phyloP scores from a whole-genome alignment of 2,797 vertebrate species.

The Rachycentron canadum region DNA sequence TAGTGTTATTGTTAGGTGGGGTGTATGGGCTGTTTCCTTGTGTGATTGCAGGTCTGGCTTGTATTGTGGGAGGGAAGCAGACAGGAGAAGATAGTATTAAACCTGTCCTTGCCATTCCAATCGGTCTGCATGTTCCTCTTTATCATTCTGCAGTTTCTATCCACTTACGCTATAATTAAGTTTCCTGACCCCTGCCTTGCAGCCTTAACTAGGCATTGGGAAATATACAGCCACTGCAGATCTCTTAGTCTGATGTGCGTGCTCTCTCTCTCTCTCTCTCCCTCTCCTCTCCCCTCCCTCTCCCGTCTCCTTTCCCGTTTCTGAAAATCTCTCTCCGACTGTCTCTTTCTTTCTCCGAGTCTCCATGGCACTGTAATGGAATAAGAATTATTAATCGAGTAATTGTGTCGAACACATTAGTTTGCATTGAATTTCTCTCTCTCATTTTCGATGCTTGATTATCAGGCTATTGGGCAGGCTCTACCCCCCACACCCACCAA shows the following conservation, averaged over 20 bases:
- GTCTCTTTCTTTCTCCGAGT: constrained; percentile 70
- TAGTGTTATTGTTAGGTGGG: constrained; percentile 88
- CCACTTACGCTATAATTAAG: constrained; percentile 99
- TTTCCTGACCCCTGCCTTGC: constrained; percentile 97
- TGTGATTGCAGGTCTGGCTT: constrained; percentile 90
- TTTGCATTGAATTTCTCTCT: constrained; percentile 93
- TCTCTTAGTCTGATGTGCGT: constrained; percentile 92
- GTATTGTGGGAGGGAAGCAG: constrained; percentile 94
- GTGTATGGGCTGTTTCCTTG: constrained; percentile 81
- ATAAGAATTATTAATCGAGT: constrained; percentile 98
- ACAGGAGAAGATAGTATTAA: constrained; percentile 97
- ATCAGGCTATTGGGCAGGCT: constrained; percentile 84
- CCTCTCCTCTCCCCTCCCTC: constrained; percentile 61
- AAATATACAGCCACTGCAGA: constrained; percentile 95
- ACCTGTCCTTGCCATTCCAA: constrained; percentile 98
- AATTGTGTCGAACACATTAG: constrained; percentile 95
- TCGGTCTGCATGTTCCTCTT: constrained; percentile 97
- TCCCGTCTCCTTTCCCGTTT: constrained; percentile 69
- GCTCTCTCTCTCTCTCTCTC: constrained; percentile 79
- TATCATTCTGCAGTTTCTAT: constrained; percentile 98
- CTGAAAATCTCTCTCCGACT: constrained; percentile 67
- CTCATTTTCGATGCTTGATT: constrained; percentile 93
- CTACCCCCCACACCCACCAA: constrained; percentile 42
- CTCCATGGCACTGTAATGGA: constrained; percentile 90
- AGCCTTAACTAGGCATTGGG: constrained; percentile 97